phyloP scores from a whole-genome alignment of 2,113 vertebrate genomes.

The Lipotes vexillifer region DNA sequence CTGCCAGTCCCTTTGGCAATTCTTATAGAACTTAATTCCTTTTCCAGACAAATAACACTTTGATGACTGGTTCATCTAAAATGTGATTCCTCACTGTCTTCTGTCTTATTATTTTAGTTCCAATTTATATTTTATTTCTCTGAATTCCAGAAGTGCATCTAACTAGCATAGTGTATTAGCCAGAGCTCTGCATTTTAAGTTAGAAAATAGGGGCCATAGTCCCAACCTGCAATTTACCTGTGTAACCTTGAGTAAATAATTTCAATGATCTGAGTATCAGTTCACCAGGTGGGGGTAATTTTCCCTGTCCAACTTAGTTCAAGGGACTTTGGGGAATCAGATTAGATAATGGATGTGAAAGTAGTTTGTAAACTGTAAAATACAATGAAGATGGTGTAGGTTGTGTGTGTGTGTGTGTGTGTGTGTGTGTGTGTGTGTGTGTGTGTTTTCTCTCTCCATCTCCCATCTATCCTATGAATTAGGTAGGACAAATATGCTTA shows the following conservation, averaged over 20 bases:
- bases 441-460: not conserved
- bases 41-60: not conserved
- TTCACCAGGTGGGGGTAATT: not conserved
- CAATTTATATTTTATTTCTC: not conserved
- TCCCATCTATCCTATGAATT: not conserved
- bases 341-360: not conserved
- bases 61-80: not conserved
- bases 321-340: not conserved
- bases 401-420: not conserved
- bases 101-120: not conserved
- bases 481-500: not conserved
- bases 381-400: not conserved
- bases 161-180: not conserved
- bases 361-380: not conserved
- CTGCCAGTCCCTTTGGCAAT: not conserved
- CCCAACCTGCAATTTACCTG: not conserved
- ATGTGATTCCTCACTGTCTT: not conserved
- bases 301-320: not conserved
- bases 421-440: no score
- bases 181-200: not conserved
- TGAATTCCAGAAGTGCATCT: not conserved
- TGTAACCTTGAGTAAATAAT: not conserved
- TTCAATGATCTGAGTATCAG: not conserved
- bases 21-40: not conserved
- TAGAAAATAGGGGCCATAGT: not conserved